Evolutionary conservation across 2,888 invertebrate species (phyloP), one percentile per base, ranked within the genome.

Genomic region (Hemistola chrysoprasaria): DNA sequence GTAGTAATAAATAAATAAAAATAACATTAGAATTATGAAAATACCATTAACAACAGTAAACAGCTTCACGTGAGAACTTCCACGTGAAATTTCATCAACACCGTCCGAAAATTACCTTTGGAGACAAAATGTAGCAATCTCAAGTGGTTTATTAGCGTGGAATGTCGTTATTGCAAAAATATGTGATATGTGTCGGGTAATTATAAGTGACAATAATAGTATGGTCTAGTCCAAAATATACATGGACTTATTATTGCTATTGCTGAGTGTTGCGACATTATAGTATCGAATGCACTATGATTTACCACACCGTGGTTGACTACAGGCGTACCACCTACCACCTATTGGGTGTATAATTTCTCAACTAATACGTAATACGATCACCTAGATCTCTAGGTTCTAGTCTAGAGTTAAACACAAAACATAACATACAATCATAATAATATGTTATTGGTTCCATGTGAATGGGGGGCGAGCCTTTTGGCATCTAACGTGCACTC

Each of bases 231-330:
- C 56, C 57, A 62, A 57, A 66, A 65, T 65, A 51, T 47, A 53
- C 47, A 56, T 47, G 48, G 56, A 65, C 49, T 59, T 59, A 63
- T 65, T 61, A 66, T 65, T 60, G 56, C 50, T 61, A 66, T 65
- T 60, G 56, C 50, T 50, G 44, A 49, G 45, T 50, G 45, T 85
- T 85, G 65, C 78, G 59, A 71, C 74, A 79, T 63, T 38, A 43
- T 55, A 53, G 70, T 78, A 82, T 82, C 76, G 50, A 73, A 77
- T 79, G 62, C 70, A 69, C 70, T 57, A 50, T 57, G 62, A 60
- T 62, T 66, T 55, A 83, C 84, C 83, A 71, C 85, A 82, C 53
- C 47, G 70, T 53, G 75, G 74, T 77, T 57, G 62, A 62, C 52
- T 53, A 58, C 41, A 48, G 41, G 29, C 32, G 1, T 23, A 28